phyloP scores from a whole-genome alignment of 1,140 invertebrate genomes.

The Babylonia areolata region DNA sequence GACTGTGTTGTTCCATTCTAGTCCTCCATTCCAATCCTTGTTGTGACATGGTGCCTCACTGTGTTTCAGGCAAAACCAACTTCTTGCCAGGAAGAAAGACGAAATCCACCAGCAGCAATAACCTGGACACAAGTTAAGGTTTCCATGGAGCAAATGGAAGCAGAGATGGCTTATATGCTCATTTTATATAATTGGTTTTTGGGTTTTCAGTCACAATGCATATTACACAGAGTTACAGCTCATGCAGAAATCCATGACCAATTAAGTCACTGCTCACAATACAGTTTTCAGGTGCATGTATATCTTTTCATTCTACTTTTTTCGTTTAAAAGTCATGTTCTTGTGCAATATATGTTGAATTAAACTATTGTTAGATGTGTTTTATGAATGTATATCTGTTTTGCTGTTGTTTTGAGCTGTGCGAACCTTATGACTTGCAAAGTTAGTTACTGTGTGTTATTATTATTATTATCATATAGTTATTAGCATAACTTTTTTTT shows the following conservation, averaged over 20 bases:
- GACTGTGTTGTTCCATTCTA: too few relatives aligned
- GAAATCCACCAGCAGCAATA: conserved; percentile 55
- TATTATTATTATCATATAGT: too few relatives aligned
- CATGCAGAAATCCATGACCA: not conserved
- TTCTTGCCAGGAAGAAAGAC: conserved; percentile 65
- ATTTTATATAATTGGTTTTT: not conserved
- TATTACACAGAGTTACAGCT: not conserved
- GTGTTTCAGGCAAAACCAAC: conserved; percentile 61
- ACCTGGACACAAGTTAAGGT: conserved; percentile 45
- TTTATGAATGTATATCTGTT: not conserved
- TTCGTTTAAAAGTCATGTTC: not conserved
- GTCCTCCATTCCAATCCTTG: too few relatives aligned
- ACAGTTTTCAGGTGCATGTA: not conserved
- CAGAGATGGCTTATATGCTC: not conserved
- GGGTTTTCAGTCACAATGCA: not conserved
- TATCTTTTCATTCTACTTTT: not conserved
- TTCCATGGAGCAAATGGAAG: not conserved
- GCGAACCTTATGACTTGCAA: too few relatives aligned
- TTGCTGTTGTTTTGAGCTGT: too few relatives aligned
- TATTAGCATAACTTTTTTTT: too few relatives aligned
- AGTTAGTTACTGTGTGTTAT: too few relatives aligned
- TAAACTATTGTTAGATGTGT: not conserved
- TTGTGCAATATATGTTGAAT: not conserved
- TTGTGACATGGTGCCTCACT: not conserved
- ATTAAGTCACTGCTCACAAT: not conserved